Conservation (phyloP, 2,113 vertebrate genomes). For the Gorsachius goisagi region DNA sequence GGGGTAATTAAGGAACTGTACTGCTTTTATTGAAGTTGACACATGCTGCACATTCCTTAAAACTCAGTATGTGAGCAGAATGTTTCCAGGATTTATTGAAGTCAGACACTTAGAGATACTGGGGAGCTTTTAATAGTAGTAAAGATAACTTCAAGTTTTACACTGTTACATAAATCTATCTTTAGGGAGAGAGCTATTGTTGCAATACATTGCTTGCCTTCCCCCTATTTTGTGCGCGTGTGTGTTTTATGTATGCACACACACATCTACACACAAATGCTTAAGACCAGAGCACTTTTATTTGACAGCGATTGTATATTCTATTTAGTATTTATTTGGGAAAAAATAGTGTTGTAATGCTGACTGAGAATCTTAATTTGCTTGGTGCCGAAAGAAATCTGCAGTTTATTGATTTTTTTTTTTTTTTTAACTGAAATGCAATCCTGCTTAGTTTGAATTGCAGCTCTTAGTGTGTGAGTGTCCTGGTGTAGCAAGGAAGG, state of each 20-base stretch:
- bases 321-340: neutral
- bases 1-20: slow-evolving; percentile 40
- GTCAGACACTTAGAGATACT: neutral
- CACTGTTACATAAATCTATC: neutral
- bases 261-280: neutral
- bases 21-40: slow-evolving; percentile 52
- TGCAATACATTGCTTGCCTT: neutral
- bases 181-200: neutral
- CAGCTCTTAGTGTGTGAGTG: neutral
- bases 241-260: neutral
- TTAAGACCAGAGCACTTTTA: neutral
- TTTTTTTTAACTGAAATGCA: neutral
- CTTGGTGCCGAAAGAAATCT: neutral
- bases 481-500: neutral
- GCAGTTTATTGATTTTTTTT: neutral
- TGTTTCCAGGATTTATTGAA: slow-evolving; percentile 33
- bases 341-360: neutral
- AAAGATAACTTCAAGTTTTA: slow-evolving; percentile 39
- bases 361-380: neutral
- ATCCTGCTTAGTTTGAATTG: neutral
- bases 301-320: neutral
- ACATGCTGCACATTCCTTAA: slow-evolving; percentile 11
- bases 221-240: neutral
- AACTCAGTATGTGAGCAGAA: slow-evolving; percentile 42
- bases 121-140: slow-evolving; percentile 3